These are phyloP conservation scores for Drosophila affinis DNA, from an alignment of 2,888 invertebrate genomes.

Conservation along the genomic window DNA sequence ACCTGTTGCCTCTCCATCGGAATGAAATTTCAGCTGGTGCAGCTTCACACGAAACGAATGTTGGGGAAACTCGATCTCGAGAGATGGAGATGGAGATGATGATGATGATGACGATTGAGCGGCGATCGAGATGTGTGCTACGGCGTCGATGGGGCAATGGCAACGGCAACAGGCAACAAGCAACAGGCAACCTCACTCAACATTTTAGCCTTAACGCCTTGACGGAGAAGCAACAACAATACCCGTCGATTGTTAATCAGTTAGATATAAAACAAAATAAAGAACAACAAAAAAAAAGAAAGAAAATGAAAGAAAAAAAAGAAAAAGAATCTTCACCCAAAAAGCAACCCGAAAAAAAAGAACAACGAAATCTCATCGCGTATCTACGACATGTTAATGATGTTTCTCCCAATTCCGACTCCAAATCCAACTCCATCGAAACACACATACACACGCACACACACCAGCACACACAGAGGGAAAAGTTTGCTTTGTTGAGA, in stretches of 20 bases:
- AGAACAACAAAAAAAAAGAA: conserved; percentile 50
- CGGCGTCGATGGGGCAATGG: conserved; percentile 42
- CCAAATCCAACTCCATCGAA: no score
- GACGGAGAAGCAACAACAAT: conserved; percentile 59
- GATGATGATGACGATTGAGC: conserved; percentile 59
- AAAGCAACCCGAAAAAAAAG: conserved; percentile 14
- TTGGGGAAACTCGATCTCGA: conserved; percentile 22
- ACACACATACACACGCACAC: no score
- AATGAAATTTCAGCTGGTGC: conserved; percentile 49
- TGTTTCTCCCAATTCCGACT: conserved; percentile 51
- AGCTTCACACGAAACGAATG: conserved; percentile 68
- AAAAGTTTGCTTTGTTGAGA: conserved; percentile 51
- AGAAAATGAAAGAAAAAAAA: conserved; percentile 48
- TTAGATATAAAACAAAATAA: conserved; percentile 79
- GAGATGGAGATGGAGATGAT: conserved; percentile 9
- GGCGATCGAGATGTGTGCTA: conserved; percentile 62
- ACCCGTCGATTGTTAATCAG: conserved; percentile 75
- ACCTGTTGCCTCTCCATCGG: conserved; percentile 63
- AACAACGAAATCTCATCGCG: conserved; percentile 69
- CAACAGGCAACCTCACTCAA: conserved; percentile 65
- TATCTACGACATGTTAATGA: conserved; percentile 77
- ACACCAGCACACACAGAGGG: conserved; percentile 25
- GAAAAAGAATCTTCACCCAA: conserved; percentile 55
- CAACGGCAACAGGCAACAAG: no score
- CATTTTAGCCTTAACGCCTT: conserved; percentile 65